Base-by-base conservation (phyloP, 2,797 vertebrate genomes). In the Myotis pilosus region DNA sequence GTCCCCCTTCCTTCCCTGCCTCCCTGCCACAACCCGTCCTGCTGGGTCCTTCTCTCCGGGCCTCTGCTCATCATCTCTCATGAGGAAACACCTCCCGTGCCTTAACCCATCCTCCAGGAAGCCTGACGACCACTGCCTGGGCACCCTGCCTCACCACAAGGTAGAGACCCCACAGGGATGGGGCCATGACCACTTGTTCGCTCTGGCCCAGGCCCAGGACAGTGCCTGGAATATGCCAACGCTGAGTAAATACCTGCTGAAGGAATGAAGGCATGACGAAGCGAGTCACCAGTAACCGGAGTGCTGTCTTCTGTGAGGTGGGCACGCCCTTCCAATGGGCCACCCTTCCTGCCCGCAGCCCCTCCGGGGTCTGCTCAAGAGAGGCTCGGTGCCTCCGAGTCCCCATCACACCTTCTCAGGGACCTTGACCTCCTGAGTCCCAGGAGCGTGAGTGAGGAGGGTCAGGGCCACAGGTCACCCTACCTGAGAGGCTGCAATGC, bases 401-500 rank as follows among this genome's bases (percentile, higher is more conserved):
- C 8, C 17, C 89, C 12, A 19, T 17, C 75, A 60, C 41, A 28
- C 30, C 5, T 64, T 72, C 83, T 44, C 11, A 87, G 38, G 23
- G 81, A 49, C n/a, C 9, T 15, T 8, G 8, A 55, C 30, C 16
- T 66, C 72, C 6, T 44, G 22, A 30, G n/a, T 25, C 57, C n/a
- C 11, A 3, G 13, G 71, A 60, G n/a, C 51, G 20, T 0, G 0
- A 38, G 36, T 10, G 23, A 64, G 33, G 25, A 64, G n/a, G 30
- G 15, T 13, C 38, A 36, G 17, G 72, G 8, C 12, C 49, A 17
- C 2, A 3, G 6, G 17, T 38, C 6, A 5, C 20, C 95, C 79
- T 91, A 99, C 99, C 99, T 99, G 98, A 28, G 96, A 96, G 47
- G 99, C 99, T 0, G 98, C 97, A 47, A 99, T 98, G 88, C 99